These are phyloP conservation scores for Netelia inedita DNA, from an alignment of 2,888 invertebrate genomes.

Conservation along the genomic window DNA sequence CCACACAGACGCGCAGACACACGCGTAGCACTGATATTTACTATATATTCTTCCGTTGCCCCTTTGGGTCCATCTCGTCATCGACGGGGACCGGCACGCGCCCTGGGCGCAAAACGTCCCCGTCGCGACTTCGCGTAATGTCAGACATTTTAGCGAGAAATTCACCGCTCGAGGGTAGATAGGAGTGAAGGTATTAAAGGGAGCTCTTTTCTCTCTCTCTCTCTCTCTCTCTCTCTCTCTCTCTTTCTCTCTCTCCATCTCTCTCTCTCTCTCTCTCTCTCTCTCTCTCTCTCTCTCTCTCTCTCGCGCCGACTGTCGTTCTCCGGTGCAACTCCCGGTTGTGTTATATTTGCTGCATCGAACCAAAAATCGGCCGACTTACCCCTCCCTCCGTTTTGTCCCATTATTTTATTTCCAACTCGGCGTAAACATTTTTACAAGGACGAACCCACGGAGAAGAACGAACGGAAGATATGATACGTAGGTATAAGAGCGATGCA, in stretches of 20 bases:
- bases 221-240: constrained; percentile 9
- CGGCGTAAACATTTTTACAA: constrained; percentile 38
- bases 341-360: constrained; percentile 57
- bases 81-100: constrained; percentile 76
- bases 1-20: constrained; percentile 5
- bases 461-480: constrained; percentile 5
- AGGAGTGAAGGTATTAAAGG: constrained; percentile 35
- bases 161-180: constrained; percentile 71
- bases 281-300: background rate
- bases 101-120: constrained; percentile 79
- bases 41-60: constrained; percentile 29
- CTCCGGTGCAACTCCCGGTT: constrained; percentile 40
- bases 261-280: constrained; percentile 33
- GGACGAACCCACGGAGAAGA: background rate
- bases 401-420: constrained; percentile 68
- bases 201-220: constrained; percentile 29
- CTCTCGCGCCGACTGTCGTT: constrained; percentile 32
- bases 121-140: constrained; percentile 72
- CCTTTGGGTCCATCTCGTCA: constrained; percentile 48
- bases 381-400: constrained; percentile 35
- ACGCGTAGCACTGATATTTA: background rate
- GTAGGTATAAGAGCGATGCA: constrained; percentile 1
- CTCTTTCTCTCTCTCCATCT: no score
- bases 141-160: constrained; percentile 79
- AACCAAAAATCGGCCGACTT: constrained; percentile 20